Evolutionary conservation across 2,888 invertebrate species (phyloP), one percentile per base, ranked within the genome.

Genomic region (Drosophila kanekoi): DNA sequence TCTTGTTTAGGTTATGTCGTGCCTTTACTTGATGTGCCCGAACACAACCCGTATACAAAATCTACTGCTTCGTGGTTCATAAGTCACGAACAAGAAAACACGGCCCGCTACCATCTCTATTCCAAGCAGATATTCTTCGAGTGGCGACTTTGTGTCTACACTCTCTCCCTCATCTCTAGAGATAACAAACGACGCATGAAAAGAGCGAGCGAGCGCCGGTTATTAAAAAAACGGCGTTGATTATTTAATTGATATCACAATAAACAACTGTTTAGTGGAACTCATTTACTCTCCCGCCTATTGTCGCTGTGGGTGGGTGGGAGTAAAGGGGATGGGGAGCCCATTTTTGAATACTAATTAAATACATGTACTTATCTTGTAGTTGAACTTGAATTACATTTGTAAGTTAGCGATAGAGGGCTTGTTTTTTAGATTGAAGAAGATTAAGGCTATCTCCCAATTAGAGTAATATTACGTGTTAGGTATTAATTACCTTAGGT

Each of bases 141-240:
- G 23, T 32, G 87, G 67, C 89, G 84, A 58, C 77, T 32, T 23
- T 37, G 33, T 35, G 81, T 88, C 83, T 76, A 33, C 33, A 23
- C 47, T 67, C 62, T 41, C 43, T 38, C 8, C 16, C 10, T 11
- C 32, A 11, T 9, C 10, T 8, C 9, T 5, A 18, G 45, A 41
- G 59, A 69, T 68, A 49, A 57, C 18, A 52, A 44, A 53, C 49
- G 54, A 43, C 23, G 48, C 48, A 58, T 23, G n/a, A 16, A 48
- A 38, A 57, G 54, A 52, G 57, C 37, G 37, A 37, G 41, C 35
- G 44, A 58, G 57, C 60, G 49, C 52, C 62, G 16, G 57, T 52
- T 53, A 32, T 66, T 72, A 57, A 37, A 16, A 16, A 44, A 23
- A 23, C 48, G 45, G 56, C 67, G 77, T 70, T 87, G 77, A 80